Percentiles rank a stretch among this genome's conserved stretches.
Evolutionary conservation across 2,797 vertebrate species (phyloP).

Genomic region (Pseudomugil gertrudae): DNA sequence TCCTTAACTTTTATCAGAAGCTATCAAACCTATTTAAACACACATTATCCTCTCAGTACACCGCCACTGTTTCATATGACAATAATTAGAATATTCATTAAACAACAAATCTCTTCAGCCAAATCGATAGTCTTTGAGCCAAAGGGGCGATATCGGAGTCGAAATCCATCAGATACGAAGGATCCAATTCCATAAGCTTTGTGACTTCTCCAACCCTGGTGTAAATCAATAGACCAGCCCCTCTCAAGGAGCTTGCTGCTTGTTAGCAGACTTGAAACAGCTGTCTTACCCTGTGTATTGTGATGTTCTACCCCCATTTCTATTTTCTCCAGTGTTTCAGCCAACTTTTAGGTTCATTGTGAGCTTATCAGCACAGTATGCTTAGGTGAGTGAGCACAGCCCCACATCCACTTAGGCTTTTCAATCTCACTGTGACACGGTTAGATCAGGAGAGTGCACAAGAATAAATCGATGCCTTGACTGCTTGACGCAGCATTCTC

Average conservation of each 20-base stretch:
- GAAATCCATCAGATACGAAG: conserved; percentile 70
- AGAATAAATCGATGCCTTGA: conserved; percentile 78
- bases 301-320: conserved; percentile 46
- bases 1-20: conserved; percentile 63
- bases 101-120: conserved; percentile 55
- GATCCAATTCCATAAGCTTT: conserved; percentile 70
- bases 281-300: conserved; percentile 49
- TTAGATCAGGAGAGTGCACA: conserved; percentile 73
- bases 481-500: conserved; percentile 77
- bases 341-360: conserved; percentile 55
- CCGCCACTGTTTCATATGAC: conserved; percentile 44
- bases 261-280: conserved; percentile 71
- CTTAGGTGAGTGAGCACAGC: conserved; percentile 69
- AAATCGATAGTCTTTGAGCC: conserved; percentile 64
- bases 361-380: conserved; percentile 54
- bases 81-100: conserved; percentile 75
- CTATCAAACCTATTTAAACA: conserved; percentile 62
- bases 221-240: conserved; percentile 62
- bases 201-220: conserved; percentile 52
- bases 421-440: conserved; percentile 72
- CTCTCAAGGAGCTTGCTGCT: conserved; percentile 70
- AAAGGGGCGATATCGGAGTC: conserved; percentile 67
- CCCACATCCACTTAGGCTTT: conserved; percentile 73
- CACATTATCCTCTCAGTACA: conserved; percentile 43
- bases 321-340: conserved; percentile 37